Percentiles rank a stretch among this genome's conserved stretches.
phyloP scores from a whole-genome alignment of 2,113 vertebrate genomes.

The Vulpes ferrilata region DNA sequence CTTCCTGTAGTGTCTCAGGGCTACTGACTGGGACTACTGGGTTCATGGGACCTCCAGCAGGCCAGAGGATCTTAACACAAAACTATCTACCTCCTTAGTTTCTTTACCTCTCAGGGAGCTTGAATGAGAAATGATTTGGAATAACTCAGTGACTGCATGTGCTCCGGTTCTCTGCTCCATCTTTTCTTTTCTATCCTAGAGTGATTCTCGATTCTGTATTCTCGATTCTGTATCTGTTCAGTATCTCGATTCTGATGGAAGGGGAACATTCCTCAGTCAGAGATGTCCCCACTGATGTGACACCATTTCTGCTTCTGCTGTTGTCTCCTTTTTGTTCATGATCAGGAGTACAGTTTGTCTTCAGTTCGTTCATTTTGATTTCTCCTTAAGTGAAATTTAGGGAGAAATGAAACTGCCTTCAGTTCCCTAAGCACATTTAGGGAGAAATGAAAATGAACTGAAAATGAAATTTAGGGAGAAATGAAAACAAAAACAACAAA shows the following conservation, averaged over 20 bases:
- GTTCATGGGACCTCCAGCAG: not conserved
- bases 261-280: not conserved
- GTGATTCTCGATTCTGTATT: no score
- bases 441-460: no score
- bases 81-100: not conserved
- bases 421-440: no score
- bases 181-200: not conserved
- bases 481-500: constrained; percentile 29
- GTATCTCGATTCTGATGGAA: not conserved
- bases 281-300: not conserved
- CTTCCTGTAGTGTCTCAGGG: not conserved
- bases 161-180: not conserved
- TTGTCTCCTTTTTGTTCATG: not conserved
- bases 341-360: not conserved
- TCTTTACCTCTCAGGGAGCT: not conserved
- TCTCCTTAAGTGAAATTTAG: not conserved
- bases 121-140: not conserved
- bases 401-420: no score
- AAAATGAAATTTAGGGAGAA: no score
- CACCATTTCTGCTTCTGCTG: not conserved
- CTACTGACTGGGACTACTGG: not conserved
- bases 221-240: no score
- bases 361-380: not conserved
- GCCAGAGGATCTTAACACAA: not conserved
- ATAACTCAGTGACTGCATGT: rapidly evolving